These are phyloP conservation scores for Spilosoma lubricipeda DNA, from an alignment of 2,888 invertebrate species.

Conservation along the genomic window DNA sequence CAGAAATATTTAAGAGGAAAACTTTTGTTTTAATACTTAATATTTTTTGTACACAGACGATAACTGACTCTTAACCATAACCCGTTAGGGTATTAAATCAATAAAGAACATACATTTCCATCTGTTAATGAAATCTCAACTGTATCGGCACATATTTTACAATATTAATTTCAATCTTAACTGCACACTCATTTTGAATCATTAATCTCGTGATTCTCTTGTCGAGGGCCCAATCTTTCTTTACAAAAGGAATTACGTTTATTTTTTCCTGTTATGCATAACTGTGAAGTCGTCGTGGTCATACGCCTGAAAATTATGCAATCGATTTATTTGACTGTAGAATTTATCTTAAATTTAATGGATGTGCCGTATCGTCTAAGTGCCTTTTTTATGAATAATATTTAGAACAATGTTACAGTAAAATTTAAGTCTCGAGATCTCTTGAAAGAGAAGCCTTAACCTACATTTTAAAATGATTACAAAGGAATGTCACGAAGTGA, in stretches of 20 bases:
- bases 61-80: constrained; percentile 2
- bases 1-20: constrained; percentile 9
- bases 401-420: constrained; percentile 36
- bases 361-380: constrained; percentile 2
- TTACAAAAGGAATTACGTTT: constrained; percentile 46
- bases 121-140: constrained; percentile 36
- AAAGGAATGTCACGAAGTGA: constrained; percentile 83
- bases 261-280: constrained; percentile 46
- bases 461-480: constrained; percentile 80
- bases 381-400: constrained; percentile 24
- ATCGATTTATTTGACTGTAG: constrained; percentile 21
- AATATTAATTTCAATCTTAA: constrained; percentile 44
- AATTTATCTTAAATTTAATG: constrained; percentile 3
- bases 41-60: not conserved
- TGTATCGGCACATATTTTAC: constrained; percentile 35
- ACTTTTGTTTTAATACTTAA: constrained; percentile 13
- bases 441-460: constrained; percentile 80
- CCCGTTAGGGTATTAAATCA: constrained; percentile 20
- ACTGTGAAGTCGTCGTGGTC: constrained; percentile 45
- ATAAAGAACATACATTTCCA: constrained; percentile 18
- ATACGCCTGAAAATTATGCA: constrained; percentile 39
- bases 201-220: constrained; percentile 49
- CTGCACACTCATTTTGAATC: constrained; percentile 48
- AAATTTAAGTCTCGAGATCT: constrained; percentile 49
- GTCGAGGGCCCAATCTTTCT: constrained; percentile 50